Evolutionary conservation across 2,888 invertebrate species (phyloP).

Genomic region (Lasioglossum oenotherae): DNA sequence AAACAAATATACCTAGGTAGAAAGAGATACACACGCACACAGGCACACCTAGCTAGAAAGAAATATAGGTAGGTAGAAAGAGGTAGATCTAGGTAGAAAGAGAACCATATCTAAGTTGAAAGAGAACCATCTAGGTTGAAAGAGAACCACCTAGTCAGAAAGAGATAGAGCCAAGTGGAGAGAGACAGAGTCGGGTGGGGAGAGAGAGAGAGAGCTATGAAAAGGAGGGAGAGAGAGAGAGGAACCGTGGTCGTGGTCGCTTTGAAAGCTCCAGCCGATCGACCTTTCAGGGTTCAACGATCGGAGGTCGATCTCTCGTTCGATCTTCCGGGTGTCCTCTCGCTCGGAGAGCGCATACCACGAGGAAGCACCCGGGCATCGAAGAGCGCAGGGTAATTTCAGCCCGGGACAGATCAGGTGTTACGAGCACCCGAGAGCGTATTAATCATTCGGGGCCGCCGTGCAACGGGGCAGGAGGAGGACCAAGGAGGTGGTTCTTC

Average conservation of each 20-base stretch:
- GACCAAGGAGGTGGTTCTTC: conserved; percentile 53
- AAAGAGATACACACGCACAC: not conserved
- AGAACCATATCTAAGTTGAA: no score
- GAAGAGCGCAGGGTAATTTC: conserved; percentile 68
- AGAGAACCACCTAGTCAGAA: not conserved
- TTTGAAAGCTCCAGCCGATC: conserved; percentile 33
- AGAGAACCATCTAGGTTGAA: no score
- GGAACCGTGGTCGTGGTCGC: conserved; percentile 16
- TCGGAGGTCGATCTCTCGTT: conserved; percentile 63
- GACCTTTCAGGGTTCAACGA: conserved; percentile 68
- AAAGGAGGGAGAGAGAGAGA: not conserved
- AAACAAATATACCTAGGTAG: no score
- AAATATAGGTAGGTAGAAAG: not conserved
- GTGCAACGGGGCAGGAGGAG: conserved; percentile 34
- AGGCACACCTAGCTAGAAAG: not conserved
- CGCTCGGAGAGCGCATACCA: conserved; percentile 18
- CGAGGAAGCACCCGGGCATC: conserved; percentile 39
- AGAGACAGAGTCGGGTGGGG: accelerated
- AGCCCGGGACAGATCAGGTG: conserved; percentile 74
- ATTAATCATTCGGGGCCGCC: conserved; percentile 73
- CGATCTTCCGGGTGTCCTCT: conserved; percentile 70
- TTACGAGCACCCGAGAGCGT: conserved; percentile 66
- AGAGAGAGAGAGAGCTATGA: not conserved
- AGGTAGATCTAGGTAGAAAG: not conserved
- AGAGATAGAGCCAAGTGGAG: not conserved